These are phyloP conservation scores for Tetramorium parvispinum DNA, from an alignment of 1,140 invertebrate genomes.

Conservation along the genomic window DNA sequence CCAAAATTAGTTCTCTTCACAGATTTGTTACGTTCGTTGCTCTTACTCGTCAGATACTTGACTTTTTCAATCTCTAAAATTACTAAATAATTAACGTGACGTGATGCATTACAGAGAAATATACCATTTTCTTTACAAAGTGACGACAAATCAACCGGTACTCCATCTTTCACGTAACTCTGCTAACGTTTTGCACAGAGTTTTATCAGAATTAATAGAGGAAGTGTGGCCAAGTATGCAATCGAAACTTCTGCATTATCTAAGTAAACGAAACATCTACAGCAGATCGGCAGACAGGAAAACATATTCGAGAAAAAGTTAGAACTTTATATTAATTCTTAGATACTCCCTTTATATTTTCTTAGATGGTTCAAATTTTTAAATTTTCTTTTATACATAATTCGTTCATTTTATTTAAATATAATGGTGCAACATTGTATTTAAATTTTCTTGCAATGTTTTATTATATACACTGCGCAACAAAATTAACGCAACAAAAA, in stretches of 20 bases:
- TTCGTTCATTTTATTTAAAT: not conserved
- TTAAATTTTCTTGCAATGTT: conserved; percentile 28
- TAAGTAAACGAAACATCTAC: conserved; percentile 39
- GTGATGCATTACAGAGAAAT: conserved; percentile 63
- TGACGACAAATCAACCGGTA: conserved; percentile 24
- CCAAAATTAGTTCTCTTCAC: not conserved
- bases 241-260: conserved; percentile 44
- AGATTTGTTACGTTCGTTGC: no score
- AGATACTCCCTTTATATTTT: not conserved
- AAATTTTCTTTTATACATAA: conserved; percentile 9
- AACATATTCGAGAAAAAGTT: conserved; percentile 65
- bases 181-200: conserved; percentile 50
- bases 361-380: not conserved
- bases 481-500: no score
- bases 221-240: conserved; percentile 59
- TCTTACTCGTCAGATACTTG: not conserved
- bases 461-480: not conserved
- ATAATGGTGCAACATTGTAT: not conserved
- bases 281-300: conserved; percentile 27
- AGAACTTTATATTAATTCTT: conserved; percentile 1
- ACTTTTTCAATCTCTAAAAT: not conserved
- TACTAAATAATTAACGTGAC: not conserved
- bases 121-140: conserved; percentile 72
- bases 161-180: conserved; percentile 54
- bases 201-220: conserved; percentile 57